Base-by-base conservation (phyloP, 2,113 vertebrate genomes). In the Todiramphus chloris region DNA sequence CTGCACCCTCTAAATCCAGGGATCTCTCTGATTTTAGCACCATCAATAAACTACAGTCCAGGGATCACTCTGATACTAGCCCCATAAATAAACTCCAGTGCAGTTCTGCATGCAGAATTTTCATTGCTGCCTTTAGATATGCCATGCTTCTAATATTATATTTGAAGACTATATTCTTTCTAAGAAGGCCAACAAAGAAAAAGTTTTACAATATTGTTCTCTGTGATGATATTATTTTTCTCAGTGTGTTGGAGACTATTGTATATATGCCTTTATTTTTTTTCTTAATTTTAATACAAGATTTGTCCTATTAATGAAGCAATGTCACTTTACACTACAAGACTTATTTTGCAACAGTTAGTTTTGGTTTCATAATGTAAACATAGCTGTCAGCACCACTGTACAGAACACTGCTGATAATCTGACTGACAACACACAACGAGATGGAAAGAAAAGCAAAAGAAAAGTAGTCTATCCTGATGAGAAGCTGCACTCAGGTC, bases 401-500 rank as follows among this genome's bases (percentile, higher is more conserved):
- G 72, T 89, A 73, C 14, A 87, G 91, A 78, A 43, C 56, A 78
- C 87, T 59, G 74, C 93, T 92, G 90, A 95, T 97, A 89, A 84
- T 94, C 93, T 63, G 94, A 87, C 83, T 55, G 91, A 78, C 83
- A 93, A 59, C 77, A 85, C 73, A 92, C 1, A 2, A 39, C 0
- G 0, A 87, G 60, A 60, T 30, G 39, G 46, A 89, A 92, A 93
- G 43, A 81, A 96, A 97, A 87, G 64, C 55, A 91, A 53, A 87
- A 95, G 50, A 94, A 85, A 77, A 44, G 55, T 87, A 70, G 8
- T 60, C 93, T 35, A 67, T 20, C 56, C 35, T 60, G 75, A 96
- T 96, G 80, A 97, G 93, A 97, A 97, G 75, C 64, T 93, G 82
- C 81, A 81, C 31, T 96, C 50, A 25, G 39, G 44, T 39, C 91